phyloP scores from a whole-genome alignment of 2,888 invertebrate species.

The Tipula confusa region DNA sequence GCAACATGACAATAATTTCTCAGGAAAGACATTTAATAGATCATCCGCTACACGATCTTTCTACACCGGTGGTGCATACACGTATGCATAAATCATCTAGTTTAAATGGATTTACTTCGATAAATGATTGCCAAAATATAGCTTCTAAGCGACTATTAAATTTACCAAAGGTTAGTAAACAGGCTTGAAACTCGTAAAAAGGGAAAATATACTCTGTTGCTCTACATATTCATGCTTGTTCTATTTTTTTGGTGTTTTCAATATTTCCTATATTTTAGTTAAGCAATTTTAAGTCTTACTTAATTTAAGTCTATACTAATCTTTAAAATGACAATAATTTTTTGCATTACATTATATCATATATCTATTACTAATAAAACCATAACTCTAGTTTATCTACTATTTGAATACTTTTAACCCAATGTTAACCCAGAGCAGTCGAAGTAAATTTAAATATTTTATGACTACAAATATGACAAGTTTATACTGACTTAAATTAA shows the following conservation, averaged over 20 bases:
- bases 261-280: not conserved
- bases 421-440: too few relatives aligned
- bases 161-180: constrained; percentile 38
- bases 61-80: not conserved
- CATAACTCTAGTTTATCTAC: not conserved
- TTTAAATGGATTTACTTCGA: not conserved
- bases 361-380: not conserved
- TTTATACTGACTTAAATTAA: too few relatives aligned
- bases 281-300: not conserved
- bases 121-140: constrained; percentile 12
- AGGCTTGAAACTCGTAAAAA: not conserved
- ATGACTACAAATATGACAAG: too few relatives aligned
- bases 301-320: constrained; percentile 16
- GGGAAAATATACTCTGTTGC: not conserved
- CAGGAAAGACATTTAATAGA: not conserved
- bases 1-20: not conserved
- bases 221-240: not conserved
- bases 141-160: constrained; percentile 38
- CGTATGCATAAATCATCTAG: not conserved
- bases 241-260: not conserved
- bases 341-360: not conserved
- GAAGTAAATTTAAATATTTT: too few relatives aligned
- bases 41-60: not conserved
- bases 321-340: not conserved
- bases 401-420: too few relatives aligned